Evolutionary conservation across 2,113 vertebrate genomes (phyloP).

Genomic region (Tringa solitaria): DNA sequence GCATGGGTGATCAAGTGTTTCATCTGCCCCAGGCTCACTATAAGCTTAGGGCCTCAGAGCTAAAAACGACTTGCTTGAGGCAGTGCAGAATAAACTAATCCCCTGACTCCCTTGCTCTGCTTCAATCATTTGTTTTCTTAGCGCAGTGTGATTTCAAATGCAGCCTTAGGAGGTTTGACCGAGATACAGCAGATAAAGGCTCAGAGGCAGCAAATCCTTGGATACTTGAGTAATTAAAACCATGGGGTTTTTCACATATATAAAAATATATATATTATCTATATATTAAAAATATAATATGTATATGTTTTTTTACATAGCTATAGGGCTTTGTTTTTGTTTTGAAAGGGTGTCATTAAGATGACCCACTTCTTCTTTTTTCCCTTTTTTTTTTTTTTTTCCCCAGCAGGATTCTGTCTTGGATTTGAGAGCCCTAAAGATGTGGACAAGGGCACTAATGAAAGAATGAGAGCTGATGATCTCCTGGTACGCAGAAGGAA

Average conservation of each 20-base stretch:
- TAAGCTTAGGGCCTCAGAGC: conserved; percentile 41
- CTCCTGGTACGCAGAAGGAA: not conserved
- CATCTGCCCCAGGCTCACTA: not conserved
- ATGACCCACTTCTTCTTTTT: not conserved
- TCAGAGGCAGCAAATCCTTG: conserved; percentile 11
- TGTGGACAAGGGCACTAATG: not conserved
- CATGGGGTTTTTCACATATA: not conserved
- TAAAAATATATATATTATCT: not conserved
- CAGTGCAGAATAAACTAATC: conserved; percentile 41
- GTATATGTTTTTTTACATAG: not conserved
- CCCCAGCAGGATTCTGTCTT: not conserved
- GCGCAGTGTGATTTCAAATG: conserved; percentile 23
- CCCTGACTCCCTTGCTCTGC: conserved; percentile 13
- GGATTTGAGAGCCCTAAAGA: not conserved
- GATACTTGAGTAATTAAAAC: conserved; percentile 15
- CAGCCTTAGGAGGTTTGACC: conserved; percentile 1
- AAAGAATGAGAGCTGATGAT: not conserved
- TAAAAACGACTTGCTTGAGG: conserved; percentile 39
- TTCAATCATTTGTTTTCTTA: conserved; percentile 53
- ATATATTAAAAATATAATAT: too few species aligned
- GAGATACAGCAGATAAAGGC: conserved; percentile 20
- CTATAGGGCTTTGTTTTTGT: not conserved
- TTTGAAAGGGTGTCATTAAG: not conserved
- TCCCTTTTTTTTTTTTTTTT: fast-evolving
- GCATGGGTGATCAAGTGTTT: not conserved